Base-by-base conservation (phyloP, 2,888 invertebrate genomes). In the Alitta virens region DNA sequence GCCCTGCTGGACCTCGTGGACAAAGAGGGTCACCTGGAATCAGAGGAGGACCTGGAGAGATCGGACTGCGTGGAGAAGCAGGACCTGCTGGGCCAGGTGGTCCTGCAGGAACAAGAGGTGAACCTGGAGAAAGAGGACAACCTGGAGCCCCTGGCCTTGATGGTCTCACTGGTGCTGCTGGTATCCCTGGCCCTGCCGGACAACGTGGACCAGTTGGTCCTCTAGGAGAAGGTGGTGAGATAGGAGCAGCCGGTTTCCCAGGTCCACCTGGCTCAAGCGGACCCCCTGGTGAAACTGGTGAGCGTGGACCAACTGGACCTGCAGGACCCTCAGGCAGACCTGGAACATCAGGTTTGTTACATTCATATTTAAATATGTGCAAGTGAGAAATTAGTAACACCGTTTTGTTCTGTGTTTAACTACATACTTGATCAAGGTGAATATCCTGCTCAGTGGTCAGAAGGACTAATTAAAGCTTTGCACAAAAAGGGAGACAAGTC, bases 311-410 rank as follows among this genome's bases (percentile, higher is more conserved):
- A 18, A 2, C 23, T 25, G 66, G 66, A 24, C 26, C 43, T 1
- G n/a, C 18, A 7, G 66, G 66, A 68, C 71, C 75, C 2, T 74
- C 76, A 24, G 83, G 83, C 27, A 63, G 68, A 27, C 82, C 83
- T 75, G 92, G 92, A n/a, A 85, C 87, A 1, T 87, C 89, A n/a
- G 92, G 92, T 33, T 33, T 5, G 33, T 33, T 33, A 33, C 33
- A 7, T 33, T 33, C 12, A n/a, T n/a, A n/a, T n/a, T n/a, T n/a
- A n/a, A n/a, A n/a, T n/a, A n/a, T n/a, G n/a, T n/a, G n/a, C n/a
- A n/a, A n/a, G n/a, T n/a, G n/a, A n/a, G n/a, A n/a, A n/a, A n/a
- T n/a, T n/a, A n/a, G n/a, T n/a, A n/a, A n/a, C n/a, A n/a, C n/a
- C n/a, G n/a, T n/a, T n/a, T n/a, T n/a, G n/a, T n/a, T n/a, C n/a